Percentiles rank a stretch among this genome's conserved stretches.
Conservation (phyloP, 2,888 invertebrate genomes). For the Slavum lentiscoides region DNA sequence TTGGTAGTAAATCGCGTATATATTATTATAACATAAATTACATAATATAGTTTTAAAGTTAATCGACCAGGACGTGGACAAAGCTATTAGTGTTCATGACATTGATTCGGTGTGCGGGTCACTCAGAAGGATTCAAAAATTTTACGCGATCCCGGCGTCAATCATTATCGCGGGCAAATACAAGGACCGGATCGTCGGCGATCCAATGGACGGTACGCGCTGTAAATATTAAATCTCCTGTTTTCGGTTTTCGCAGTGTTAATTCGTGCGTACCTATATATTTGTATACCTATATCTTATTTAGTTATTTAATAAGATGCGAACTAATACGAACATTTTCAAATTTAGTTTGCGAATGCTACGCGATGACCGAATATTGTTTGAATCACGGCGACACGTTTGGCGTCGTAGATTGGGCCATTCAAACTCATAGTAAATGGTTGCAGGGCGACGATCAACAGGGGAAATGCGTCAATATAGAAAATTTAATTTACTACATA, state of each 20-base stretch:
- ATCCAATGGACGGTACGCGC: slow-evolving; percentile 12
- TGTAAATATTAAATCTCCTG: background rate
- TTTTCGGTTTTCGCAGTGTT: background rate
- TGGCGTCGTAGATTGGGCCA: background rate
- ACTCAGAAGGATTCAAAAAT: slow-evolving; percentile 11
- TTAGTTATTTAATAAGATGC: no score
- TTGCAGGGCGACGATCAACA: background rate
- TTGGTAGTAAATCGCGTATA: background rate
- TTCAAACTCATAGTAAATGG: slow-evolving; percentile 28
- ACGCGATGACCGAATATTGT: background rate
- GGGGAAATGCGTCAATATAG: background rate
- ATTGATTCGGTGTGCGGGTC: background rate
- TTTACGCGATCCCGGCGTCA: background rate
- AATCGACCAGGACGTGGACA: background rate
- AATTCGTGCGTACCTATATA: no score
- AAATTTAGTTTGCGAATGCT: slow-evolving; percentile 22
- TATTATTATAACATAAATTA: background rate
- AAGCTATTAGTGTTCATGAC: background rate
- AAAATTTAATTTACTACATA: background rate
- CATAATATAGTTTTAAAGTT: background rate
- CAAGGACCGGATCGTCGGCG: background rate
- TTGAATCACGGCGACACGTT: background rate
- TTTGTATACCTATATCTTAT: no score
- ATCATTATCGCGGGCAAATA: background rate
- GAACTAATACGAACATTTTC: no score